Evolutionary conservation across 2,888 invertebrate genomes (phyloP).

Genomic region (Stenoptilia bipunctidactyla): DNA sequence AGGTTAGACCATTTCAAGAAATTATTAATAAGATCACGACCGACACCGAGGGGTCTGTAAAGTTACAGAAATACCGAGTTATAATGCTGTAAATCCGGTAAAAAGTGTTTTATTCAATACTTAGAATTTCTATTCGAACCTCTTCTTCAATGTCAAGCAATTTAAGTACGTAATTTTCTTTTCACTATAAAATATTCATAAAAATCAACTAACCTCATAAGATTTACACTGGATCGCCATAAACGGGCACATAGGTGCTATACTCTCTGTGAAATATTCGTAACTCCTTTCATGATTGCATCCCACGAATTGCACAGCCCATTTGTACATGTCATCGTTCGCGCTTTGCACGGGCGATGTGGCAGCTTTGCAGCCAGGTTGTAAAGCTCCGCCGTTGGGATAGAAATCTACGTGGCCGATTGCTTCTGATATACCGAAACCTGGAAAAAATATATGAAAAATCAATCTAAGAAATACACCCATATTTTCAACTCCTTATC

Average conservation of each 20-base stretch:
- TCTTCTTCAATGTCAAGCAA: too few species aligned
- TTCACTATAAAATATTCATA: too few species aligned
- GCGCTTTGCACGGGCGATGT: slow-evolving; percentile 21
- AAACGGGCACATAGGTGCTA: slow-evolving; percentile 83
- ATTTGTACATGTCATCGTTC: slow-evolving; percentile 36
- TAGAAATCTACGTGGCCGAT: slow-evolving; percentile 93
- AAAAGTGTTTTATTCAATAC: too few species aligned
- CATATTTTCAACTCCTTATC: too few species aligned
- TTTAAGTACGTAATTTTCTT: too few species aligned
- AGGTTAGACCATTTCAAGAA: too few species aligned
- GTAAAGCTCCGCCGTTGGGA: slow-evolving; percentile 89
- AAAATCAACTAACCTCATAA: slow-evolving; percentile 79
- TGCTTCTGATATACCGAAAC: slow-evolving; percentile 84
- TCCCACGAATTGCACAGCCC: slow-evolving; percentile 77
- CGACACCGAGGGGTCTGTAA: too few species aligned
- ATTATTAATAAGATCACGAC: too few species aligned
- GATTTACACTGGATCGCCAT: slow-evolving; percentile 83
- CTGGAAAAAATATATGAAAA: slow-evolving; percentile 34
- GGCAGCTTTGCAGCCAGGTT: slow-evolving; percentile 51
- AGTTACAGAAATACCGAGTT: too few species aligned
- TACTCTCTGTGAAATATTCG: slow-evolving; percentile 86
- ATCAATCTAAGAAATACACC: too few species aligned
- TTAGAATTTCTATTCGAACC: too few species aligned
- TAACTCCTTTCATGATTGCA: slow-evolving; percentile 92
- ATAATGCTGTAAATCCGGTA: too few species aligned